Conservation (phyloP, 2,113 vertebrate genomes). For the Tupaia chinensis region DNA sequence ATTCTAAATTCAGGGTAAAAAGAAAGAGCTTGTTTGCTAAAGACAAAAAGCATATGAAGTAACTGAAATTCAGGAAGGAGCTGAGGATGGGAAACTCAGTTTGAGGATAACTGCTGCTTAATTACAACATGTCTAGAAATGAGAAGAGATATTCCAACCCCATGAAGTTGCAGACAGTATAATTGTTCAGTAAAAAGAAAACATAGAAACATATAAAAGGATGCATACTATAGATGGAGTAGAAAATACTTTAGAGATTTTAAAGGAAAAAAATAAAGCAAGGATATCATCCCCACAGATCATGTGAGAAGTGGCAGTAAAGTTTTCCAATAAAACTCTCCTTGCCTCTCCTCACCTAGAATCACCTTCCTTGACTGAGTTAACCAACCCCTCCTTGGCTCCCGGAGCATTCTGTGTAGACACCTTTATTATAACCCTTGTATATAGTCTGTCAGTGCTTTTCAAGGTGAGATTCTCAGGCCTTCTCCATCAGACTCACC, state of each 20-base stretch:
- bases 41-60: neutral
- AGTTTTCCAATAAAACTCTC: neutral
- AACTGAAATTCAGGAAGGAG: conserved; percentile 37
- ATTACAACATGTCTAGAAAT: conserved; percentile 51
- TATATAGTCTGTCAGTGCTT: neutral
- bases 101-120: conserved; percentile 44
- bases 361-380: neutral
- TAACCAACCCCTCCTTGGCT: neutral
- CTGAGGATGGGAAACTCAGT: neutral
- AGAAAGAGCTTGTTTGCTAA: conserved; percentile 24
- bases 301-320: neutral
- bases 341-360: neutral
- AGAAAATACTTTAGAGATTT: neutral
- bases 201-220: neutral
- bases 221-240: neutral
- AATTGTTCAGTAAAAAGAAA: conserved; percentile 40
- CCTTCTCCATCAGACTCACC: neutral
- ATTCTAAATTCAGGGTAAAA: neutral
- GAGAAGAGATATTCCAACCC: neutral
- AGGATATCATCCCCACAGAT: neutral
- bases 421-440: neutral
- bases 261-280: neutral
- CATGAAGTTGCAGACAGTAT: neutral
- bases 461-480: neutral
- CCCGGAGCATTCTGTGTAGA: neutral